Evolutionary conservation across 2,113 vertebrate species (phyloP).

Genomic region (Indri indri): DNA sequence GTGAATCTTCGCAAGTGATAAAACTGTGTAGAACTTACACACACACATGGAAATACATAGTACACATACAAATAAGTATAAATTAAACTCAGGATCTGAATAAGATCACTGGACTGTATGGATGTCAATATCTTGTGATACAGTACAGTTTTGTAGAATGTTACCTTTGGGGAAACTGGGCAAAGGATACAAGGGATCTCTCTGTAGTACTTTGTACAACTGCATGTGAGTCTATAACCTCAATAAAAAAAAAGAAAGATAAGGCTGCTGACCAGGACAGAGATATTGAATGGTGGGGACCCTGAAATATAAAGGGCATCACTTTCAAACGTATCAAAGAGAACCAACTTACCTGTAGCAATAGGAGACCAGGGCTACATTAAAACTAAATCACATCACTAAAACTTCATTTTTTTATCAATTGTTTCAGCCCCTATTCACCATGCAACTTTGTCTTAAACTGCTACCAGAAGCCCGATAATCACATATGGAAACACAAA

Average conservation of each 20-base stretch:
- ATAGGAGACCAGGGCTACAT: background rate
- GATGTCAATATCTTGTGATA: background rate
- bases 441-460: background rate
- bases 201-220: background rate
- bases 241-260: background rate
- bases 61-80: background rate
- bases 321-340: conserved; percentile 8
- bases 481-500: background rate
- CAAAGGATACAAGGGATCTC: background rate
- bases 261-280: background rate
- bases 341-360: background rate
- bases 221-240: background rate
- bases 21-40: background rate
- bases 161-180: background rate
- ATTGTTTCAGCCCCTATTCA: background rate
- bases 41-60: background rate
- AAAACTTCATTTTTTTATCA: conserved; percentile 13
- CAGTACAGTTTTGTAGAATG: background rate
- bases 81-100: background rate
- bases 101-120: background rate
- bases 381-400: background rate
- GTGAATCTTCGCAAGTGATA: background rate
- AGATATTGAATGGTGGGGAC: background rate
- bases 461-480: background rate
- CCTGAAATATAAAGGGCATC: background rate